Base-by-base conservation (phyloP, 2,888 invertebrate species). In the Volucella zonaria region DNA sequence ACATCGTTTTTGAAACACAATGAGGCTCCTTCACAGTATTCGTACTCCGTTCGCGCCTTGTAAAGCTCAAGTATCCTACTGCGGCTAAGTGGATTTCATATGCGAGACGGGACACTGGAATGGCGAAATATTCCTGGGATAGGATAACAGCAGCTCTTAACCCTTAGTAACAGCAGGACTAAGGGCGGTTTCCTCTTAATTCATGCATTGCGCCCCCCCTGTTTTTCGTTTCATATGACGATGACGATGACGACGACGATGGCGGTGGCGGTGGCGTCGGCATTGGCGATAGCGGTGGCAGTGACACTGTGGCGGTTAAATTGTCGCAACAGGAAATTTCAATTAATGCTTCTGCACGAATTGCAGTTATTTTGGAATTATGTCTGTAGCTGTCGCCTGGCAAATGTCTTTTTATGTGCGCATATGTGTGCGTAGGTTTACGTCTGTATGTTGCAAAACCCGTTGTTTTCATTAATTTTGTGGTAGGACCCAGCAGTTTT, bases 331-430 rank as follows among this genome's bases (percentile, higher is more conserved):
- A 73, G 66, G 61, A 79, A 73, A 67, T 79, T 79, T 79, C 73
- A 79, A 74, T 79, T 79, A 79, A 73, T 73, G 79, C 66, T 67
- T 61, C 54, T 73, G 67, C 67, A 79, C 79, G 78, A 71, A 78
- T 58, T 78, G 71, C 77, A 70, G 77, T 51, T 78, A 78, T 47
- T 62, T 42, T 42, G 51, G 58, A 78, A 61, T 78, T 73, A 59
- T 42, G 42, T 15, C 47, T 49, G 74, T 64, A 58, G 56, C 61
- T 71, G 61, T 61, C 51, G 73, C 40, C 66, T 66, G 56, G 38
- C 66, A 31, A 31, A 31, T 31, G 31, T 31, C 31, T 31, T 31
- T 31, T 31, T 31, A 31, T 31, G 31, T 31, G 31, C 31, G 3
- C 6, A 31, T 31, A 31, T 38, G 31, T 52, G 23, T 49, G 9